Percentiles rank a stretch among this genome's conserved stretches.
Conservation (phyloP, 1,140 invertebrate species). For the Epicauta chinensis region DNA sequence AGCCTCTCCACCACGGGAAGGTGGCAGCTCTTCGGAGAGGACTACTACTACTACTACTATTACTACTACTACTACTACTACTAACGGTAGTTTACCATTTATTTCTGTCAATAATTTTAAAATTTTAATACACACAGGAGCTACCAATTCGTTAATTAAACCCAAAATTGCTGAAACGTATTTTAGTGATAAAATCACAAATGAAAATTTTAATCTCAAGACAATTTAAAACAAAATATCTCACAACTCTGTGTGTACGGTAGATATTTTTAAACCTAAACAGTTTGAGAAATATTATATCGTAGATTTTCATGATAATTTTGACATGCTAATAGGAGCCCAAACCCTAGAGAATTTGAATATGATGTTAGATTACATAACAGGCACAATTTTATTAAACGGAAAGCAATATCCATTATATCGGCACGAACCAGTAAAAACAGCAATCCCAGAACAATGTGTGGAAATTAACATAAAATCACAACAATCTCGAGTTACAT, state of each 20-base stretch:
- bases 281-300: background rate
- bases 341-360: background rate
- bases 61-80: too few relatives aligned
- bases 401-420: background rate
- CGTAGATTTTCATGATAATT: background rate
- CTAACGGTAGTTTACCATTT: background rate
- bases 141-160: slow-evolving; percentile 1
- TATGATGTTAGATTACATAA: background rate
- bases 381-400: background rate
- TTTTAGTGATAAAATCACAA: slow-evolving; percentile 3
- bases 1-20: too few relatives aligned
- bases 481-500: background rate
- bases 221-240: background rate
- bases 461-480: background rate
- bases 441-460: background rate
- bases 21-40: too few relatives aligned
- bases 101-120: background rate
- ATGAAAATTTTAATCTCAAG: background rate
- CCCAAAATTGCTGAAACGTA: background rate
- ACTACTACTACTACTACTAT: too few relatives aligned
- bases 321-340: background rate
- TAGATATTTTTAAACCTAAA: background rate
- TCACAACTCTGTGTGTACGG: background rate
- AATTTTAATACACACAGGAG: slow-evolving; percentile 4
- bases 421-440: background rate